Evolutionary conservation across 2,797 vertebrate genomes (phyloP).

Genomic region (Hypotaenidia okinawae): DNA sequence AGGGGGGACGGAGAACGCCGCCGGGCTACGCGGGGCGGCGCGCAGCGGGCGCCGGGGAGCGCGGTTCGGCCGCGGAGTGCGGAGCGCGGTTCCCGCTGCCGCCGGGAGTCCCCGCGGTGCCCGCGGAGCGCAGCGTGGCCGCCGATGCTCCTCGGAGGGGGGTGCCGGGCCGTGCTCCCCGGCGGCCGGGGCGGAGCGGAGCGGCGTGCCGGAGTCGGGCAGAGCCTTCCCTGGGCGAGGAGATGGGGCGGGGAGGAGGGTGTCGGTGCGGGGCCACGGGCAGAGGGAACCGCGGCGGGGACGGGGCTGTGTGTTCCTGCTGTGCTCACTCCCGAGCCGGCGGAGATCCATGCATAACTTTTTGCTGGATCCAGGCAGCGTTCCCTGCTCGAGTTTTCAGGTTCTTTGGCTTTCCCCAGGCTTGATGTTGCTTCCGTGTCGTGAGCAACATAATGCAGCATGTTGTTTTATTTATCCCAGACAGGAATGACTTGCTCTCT

Average conservation of each 20-base stretch:
- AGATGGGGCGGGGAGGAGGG: no score
- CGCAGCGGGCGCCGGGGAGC: background rate
- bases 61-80: background rate
- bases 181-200: background rate
- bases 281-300: background rate
- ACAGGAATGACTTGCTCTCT: conserved; percentile 45
- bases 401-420: background rate
- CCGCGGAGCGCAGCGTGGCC: background rate
- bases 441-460: conserved; percentile 46
- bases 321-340: background rate
- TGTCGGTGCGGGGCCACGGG: background rate
- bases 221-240: background rate
- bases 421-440: background rate
- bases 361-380: background rate
- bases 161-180: background rate
- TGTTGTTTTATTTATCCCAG: conserved; percentile 70
- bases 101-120: background rate
- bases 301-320: background rate
- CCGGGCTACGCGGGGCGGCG: background rate
- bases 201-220: background rate
- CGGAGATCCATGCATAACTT: conserved; percentile 45
- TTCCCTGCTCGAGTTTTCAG: background rate
- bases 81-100: background rate
- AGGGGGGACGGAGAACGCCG: background rate
- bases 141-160: background rate